Conservation (phyloP, 2,113 vertebrate genomes). For the Taxidea taxus region DNA sequence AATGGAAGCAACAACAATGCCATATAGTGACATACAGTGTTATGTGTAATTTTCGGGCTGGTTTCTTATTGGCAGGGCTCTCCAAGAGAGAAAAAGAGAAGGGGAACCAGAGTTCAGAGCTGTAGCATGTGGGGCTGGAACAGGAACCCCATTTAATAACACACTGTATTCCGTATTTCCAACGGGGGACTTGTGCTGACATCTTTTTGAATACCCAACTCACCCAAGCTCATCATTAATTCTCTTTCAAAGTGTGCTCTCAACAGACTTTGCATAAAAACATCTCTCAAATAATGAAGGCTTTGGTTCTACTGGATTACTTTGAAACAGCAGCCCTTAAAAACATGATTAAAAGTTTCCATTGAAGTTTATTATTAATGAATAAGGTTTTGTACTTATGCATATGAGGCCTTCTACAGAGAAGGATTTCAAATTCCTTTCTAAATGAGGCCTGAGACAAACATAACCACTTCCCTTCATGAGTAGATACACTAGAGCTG, state of each 20-base stretch:
- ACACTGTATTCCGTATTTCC: not conserved
- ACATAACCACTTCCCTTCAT: not conserved
- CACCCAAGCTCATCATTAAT: constrained; percentile 29
- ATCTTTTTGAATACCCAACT: not conserved
- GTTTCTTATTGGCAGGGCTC: not conserved
- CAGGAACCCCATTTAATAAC: constrained; percentile 18
- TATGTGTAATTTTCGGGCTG: not conserved
- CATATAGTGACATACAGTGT: not conserved
- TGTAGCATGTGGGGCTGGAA: not conserved
- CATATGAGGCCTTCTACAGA: constrained; percentile 56
- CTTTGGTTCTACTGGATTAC: constrained; percentile 51
- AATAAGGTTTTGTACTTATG: constrained; percentile 70
- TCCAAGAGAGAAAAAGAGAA: not conserved
- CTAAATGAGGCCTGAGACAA: not conserved
- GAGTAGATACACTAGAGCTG: not conserved
- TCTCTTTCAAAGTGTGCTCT: constrained; percentile 32
- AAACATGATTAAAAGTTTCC: constrained; percentile 60
- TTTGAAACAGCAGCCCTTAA: constrained; percentile 57
- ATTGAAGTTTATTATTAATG: constrained; percentile 57
- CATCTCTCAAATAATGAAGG: constrained; percentile 58
- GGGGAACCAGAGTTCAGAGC: constrained; percentile 35
- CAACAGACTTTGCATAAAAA: constrained; percentile 50
- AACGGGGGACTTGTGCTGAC: not conserved
- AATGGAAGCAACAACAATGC: not conserved
- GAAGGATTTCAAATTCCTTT: constrained; percentile 48